Evolutionary conservation across 1,140 invertebrate genomes (phyloP), one percentile per base, ranked within the genome.

Genomic region (Drosophila ironensis): DNA sequence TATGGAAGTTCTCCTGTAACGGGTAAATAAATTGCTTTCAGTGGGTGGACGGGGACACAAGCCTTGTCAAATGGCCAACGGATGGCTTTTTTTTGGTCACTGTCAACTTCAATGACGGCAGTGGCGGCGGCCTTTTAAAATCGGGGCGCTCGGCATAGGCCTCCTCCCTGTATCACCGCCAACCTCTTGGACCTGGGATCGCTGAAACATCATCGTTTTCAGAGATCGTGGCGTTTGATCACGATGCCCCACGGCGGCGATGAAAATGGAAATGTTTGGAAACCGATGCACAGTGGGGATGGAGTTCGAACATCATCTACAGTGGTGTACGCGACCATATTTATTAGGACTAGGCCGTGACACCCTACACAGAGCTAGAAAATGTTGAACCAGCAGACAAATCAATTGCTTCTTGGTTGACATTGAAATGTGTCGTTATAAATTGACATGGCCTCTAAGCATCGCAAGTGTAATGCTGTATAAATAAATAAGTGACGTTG

Each of bases 211-310:
- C 47, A 72, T 54, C 72, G 68, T 82, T 60, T 56, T 61, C 48
- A 51, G 27, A 80, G 63, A 69, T 82, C 77, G 77, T 81, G 76
- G 60, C 60, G 72, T 63, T 76, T 76, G 77, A 81, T 81, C 77
- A 81, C 77, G 77, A 72, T 68, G 72, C 77, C 56, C 76, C 76
- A 46, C 57, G 28, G 56, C 25, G 71, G 33, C 42, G 64, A 66
- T 81, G 71, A 60, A 80, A 74, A 80, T 80, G 76, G 72, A 81
- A 78, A 78, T 70, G 53, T 66, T 72, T 66, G 24, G 57, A 80
- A 66, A 80, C 42, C 52, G 42, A 46, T 64, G 52, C 44, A 81
- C 72, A 72, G 66, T 80, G 72, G 16, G 28, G 19, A 16, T 4
- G 14, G 42, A 51, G 25, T 42, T 6, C 2, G 40, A 22, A 19